These are phyloP conservation scores for Paralinhomoeus sp. DNA, from an alignment of 2,888 invertebrate genomes.

Conservation along the genomic window DNA sequence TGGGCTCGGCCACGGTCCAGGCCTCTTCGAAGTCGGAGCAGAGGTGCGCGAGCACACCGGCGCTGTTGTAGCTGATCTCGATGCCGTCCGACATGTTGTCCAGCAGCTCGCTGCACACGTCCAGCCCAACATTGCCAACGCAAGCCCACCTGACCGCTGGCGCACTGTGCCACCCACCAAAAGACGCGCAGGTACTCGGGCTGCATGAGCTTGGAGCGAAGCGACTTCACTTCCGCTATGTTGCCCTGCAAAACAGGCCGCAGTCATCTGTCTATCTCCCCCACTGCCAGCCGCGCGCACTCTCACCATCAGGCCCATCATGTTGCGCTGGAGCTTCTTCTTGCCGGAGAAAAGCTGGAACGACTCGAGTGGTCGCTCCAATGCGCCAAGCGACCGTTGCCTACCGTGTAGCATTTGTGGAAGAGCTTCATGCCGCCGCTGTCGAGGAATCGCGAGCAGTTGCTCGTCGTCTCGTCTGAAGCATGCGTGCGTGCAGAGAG, in stretches of 20 bases:
- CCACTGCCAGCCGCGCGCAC: too few relatives aligned
- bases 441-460: conserved; percentile 69
- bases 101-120: conserved; percentile 53
- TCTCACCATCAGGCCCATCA: conserved; percentile 53
- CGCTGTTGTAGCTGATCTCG: conserved; percentile 42
- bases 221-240: conserved; percentile 67
- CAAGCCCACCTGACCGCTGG: too few relatives aligned
- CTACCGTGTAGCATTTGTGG: conserved; percentile 58
- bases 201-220: conserved; percentile 61
- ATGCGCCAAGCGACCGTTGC: conserved; percentile 7
- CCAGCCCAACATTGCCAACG: too few relatives aligned
- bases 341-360: conserved; percentile 57
- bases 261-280: too few relatives aligned
- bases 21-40: conserved; percentile 64
- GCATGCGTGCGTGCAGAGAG: conserved; percentile 23
- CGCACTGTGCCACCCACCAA: conserved; percentile 20
- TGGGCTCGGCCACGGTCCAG: conserved; percentile 53
- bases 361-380: too few relatives aligned
- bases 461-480: conserved; percentile 78
- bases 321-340: conserved; percentile 66
- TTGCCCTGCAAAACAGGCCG: conserved; percentile 46
- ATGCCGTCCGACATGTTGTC: conserved; percentile 72
- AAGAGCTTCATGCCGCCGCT: conserved; percentile 71
- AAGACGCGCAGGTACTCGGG: conserved; percentile 60
- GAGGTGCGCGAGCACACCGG: conserved; percentile 69